phyloP scores from a whole-genome alignment of 1,140 invertebrate genomes.

The Drosophila lowei region DNA sequence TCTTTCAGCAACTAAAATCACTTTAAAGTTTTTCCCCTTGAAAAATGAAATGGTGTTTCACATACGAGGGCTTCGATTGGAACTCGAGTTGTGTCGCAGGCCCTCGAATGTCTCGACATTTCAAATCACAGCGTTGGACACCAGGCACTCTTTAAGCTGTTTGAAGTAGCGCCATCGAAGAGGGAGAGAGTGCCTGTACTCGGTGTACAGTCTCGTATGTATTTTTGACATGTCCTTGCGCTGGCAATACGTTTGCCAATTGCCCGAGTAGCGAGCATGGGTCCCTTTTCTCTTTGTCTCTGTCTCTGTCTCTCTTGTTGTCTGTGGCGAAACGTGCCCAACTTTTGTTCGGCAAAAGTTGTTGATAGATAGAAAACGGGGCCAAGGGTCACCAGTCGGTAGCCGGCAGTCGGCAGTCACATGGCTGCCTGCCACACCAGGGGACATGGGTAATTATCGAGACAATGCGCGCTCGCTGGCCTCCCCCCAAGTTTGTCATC shows the following conservation, averaged over 20 bases:
- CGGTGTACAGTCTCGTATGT: too few relatives aligned
- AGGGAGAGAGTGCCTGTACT: conserved; percentile 8
- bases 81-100: conserved; percentile 28
- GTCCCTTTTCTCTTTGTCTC: neutral
- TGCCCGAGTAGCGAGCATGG: neutral
- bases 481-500: neutral
- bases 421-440: conserved; percentile 36
- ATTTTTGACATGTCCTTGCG: conserved; percentile 43
- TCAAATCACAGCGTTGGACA: conserved; percentile 18
- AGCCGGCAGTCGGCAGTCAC: conserved; percentile 12
- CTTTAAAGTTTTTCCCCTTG: too few relatives aligned
- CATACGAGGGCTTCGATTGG: too few relatives aligned
- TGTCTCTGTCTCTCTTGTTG: conserved; percentile 22
- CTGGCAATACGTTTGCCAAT: conserved; percentile 27
- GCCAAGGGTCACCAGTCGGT: conserved; percentile 53
- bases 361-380: conserved; percentile 65
- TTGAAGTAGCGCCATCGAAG: conserved; percentile 19
- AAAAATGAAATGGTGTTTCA: too few relatives aligned
- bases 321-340: conserved; percentile 51
- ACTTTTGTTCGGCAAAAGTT: conserved; percentile 58
- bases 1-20: too few relatives aligned
- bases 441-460: conserved; percentile 76
- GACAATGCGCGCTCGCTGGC: conserved; percentile 51
- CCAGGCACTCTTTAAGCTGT: conserved; percentile 26
- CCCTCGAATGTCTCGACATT: conserved; percentile 27